Percentiles rank a stretch among this genome's conserved stretches.
Evolutionary conservation across 92 coral and sea anemone genomes (phyloP).

Genomic region (Zoanthus sansibaricus): DNA sequence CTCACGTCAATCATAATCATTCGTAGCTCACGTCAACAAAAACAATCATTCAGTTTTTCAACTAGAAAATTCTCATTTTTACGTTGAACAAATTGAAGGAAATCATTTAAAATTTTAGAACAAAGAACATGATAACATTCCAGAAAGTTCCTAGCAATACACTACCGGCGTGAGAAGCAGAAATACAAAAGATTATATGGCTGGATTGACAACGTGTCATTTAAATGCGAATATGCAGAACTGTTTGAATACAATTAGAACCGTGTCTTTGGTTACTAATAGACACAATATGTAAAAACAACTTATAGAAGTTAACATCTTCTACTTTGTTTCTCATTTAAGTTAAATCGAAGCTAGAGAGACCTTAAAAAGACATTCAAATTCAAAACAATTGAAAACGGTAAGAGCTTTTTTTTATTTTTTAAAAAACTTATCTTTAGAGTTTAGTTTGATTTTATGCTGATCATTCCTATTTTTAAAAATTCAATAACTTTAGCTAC

Average conservation of each 20-base stretch:
- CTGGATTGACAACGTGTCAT: neutral
- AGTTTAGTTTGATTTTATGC: neutral
- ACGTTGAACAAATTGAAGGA: neutral
- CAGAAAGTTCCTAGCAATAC: neutral
- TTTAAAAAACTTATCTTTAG: neutral
- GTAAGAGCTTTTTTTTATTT: neutral
- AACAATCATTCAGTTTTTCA: neutral
- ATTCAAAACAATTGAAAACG: neutral
- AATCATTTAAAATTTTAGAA: neutral
- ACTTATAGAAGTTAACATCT: neutral
- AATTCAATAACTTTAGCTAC: neutral
- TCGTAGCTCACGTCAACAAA: neutral
- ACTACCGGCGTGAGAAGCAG: neutral
- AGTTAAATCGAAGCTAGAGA: neutral
- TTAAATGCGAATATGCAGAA: neutral
- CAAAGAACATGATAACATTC: neutral
- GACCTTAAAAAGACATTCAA: neutral
- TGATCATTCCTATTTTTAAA: neutral
- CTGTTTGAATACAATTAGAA: neutral
- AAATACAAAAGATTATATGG: neutral
- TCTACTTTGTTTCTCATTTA: neutral
- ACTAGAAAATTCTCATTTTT: neutral
- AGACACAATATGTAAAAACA: neutral
- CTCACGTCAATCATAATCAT: neutral
- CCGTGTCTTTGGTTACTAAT: constrained; percentile 20